These are phyloP conservation scores for Trichogramma pretiosum DNA, from an alignment of 1,140 invertebrate genomes.

Conservation along the genomic window DNA sequence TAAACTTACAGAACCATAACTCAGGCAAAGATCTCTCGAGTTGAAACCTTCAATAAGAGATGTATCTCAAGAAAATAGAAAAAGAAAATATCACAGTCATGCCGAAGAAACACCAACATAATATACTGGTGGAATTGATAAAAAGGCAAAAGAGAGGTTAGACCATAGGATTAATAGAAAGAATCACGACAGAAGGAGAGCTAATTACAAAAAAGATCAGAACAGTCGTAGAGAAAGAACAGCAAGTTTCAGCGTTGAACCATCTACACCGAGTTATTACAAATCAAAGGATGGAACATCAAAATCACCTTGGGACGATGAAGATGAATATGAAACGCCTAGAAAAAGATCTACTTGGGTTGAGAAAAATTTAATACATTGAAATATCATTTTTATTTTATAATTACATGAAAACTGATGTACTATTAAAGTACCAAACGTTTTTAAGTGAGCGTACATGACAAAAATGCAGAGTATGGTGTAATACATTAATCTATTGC, in stretches of 20 bases:
- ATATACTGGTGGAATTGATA: conserved; percentile 84
- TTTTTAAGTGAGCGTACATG: too few species aligned
- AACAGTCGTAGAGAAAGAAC: conserved; percentile 21
- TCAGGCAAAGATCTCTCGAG: too few species aligned
- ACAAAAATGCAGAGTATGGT: too few species aligned
- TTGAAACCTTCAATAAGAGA: too few species aligned
- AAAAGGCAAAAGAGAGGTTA: conserved; percentile 64
- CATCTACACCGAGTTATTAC: conserved; percentile 62
- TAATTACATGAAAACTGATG: too few species aligned
- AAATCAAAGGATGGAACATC: conserved; percentile 56
- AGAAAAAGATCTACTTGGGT: conserved; percentile 77
- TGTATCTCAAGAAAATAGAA: conserved; percentile 32
- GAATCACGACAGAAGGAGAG: too few species aligned
- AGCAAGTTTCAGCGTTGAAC: conserved; percentile 47
- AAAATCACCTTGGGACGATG: conserved; percentile 82
- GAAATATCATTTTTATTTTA: too few species aligned
- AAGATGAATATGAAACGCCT: conserved; percentile 62
- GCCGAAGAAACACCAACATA: conserved; percentile 84
- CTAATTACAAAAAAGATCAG: conserved; percentile 39
- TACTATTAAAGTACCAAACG: too few species aligned
- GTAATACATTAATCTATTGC: too few species aligned
- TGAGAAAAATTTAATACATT: too few species aligned
- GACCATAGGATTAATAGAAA: conserved; percentile 56
- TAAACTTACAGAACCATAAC: too few species aligned
- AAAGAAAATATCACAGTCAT: conserved; percentile 65